These are phyloP conservation scores for Puntigrus tetrazona DNA, from an alignment of 2,113 vertebrate species.

Conservation along the genomic window DNA sequence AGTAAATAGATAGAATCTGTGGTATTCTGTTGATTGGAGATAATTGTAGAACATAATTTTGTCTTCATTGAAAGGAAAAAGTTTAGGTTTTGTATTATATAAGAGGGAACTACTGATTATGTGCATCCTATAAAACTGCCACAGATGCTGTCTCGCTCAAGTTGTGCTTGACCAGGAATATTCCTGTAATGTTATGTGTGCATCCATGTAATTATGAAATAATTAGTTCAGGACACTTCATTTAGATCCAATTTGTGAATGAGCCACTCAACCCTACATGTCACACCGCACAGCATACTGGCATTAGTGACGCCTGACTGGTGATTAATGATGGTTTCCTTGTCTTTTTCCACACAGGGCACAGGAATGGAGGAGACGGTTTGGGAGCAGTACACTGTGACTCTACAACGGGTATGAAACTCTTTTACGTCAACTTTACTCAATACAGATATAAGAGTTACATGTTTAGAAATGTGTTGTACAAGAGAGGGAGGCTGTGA, in stretches of 20 bases:
- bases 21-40: background rate
- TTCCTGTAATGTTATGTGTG: conserved; percentile 8
- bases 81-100: background rate
- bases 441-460: background rate
- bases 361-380: conserved; percentile 88
- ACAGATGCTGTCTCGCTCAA: background rate
- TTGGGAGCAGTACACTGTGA: conserved; percentile 96
- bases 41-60: background rate
- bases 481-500: background rate
- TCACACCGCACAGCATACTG: background rate
- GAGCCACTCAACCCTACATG: background rate
- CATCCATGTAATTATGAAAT: background rate
- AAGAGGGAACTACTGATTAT: background rate
- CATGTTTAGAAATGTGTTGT: background rate
- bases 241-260: background rate
- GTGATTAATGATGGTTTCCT: conserved; percentile 31
- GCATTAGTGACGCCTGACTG: conserved; percentile 6
- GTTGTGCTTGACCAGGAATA: conserved; percentile 18
- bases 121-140: background rate
- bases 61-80: background rate
- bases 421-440: background rate
- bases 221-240: background rate
- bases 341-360: conserved; percentile 61
- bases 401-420: conserved; percentile 85
- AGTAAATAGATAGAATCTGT: background rate